These are phyloP conservation scores for Apeltes quadracus DNA, from an alignment of 2,113 vertebrate species.

Conservation along the genomic window DNA sequence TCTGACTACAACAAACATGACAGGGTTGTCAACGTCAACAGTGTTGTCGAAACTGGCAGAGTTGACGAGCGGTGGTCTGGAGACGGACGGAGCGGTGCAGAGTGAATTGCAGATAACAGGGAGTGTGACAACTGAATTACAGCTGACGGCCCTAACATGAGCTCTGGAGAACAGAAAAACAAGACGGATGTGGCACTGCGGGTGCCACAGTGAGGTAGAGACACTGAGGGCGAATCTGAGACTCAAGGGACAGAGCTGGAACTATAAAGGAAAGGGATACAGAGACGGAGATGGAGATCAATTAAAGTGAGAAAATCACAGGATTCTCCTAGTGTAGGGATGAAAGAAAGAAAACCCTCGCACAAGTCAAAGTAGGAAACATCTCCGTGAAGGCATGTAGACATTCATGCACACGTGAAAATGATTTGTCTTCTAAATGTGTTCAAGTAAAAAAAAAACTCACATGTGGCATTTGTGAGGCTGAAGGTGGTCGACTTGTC, in stretches of 20 bases:
- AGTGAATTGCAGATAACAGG: slow-evolving; percentile 75
- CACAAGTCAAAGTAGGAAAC: not conserved
- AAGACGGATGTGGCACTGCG: slow-evolving; percentile 48
- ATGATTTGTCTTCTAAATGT: not conserved
- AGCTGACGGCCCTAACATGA: slow-evolving; percentile 67
- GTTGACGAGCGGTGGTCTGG: slow-evolving; percentile 49
- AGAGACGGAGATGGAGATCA: slow-evolving; percentile 11
- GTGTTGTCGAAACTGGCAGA: slow-evolving; percentile 59
- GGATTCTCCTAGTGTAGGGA: slow-evolving; percentile 5
- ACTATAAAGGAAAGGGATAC: not conserved
- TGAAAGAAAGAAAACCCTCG: no score
- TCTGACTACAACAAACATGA: slow-evolving; percentile 59
- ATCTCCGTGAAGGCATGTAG: no score
- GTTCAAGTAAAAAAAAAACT: slow-evolving; percentile 41
- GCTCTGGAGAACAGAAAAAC: slow-evolving; percentile 58
- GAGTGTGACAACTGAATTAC: slow-evolving; percentile 76
- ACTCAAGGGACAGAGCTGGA: slow-evolving; percentile 43
- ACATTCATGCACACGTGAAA: not conserved
- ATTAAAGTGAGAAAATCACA: slow-evolving; percentile 12
- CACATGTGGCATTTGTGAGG: slow-evolving; percentile 95
- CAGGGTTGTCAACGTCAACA: slow-evolving; percentile 64
- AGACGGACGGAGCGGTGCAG: slow-evolving; percentile 67
- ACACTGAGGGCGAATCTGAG: slow-evolving; percentile 27
- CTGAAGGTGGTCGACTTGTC: slow-evolving; percentile 93
- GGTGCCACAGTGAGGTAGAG: slow-evolving; percentile 30